Conservation (phyloP, 2,113 vertebrate genomes). For the Halichoeres trimaculatus region DNA sequence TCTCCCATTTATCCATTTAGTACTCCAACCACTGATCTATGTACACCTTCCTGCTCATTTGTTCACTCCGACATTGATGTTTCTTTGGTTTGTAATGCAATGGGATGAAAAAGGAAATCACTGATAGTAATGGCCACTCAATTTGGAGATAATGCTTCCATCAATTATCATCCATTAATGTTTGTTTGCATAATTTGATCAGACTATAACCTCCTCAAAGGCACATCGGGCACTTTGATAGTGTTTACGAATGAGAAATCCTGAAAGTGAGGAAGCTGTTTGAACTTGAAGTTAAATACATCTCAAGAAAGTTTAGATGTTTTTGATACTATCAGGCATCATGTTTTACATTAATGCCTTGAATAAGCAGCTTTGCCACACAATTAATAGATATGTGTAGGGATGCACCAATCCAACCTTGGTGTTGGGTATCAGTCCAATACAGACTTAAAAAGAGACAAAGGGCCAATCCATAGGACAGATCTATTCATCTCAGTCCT, state of each 20-base stretch:
- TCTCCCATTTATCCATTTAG: constrained; percentile 57
- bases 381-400: too few species aligned
- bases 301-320: constrained; percentile 14
- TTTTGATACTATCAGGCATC: constrained; percentile 20
- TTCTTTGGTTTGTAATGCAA: constrained; percentile 41
- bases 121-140: constrained; percentile 72
- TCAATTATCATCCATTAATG: constrained; percentile 72
- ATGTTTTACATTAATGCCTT: background rate
- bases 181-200: constrained; percentile 73
- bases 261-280: constrained; percentile 40
- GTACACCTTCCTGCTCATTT: constrained; percentile 53
- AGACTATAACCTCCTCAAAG: constrained; percentile 60
- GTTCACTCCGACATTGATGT: constrained; percentile 65
- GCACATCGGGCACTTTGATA: background rate
- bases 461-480: too few species aligned
- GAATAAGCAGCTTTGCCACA: too few species aligned
- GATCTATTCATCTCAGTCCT: too few species aligned
- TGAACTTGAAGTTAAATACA: constrained; percentile 37
- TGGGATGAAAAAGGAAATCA: constrained; percentile 54
- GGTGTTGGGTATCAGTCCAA: too few species aligned
- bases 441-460: too few species aligned
- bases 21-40: constrained; percentile 62
- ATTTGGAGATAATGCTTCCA: constrained; percentile 68
- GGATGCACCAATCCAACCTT: too few species aligned
- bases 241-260: constrained; percentile 33